Percentiles rank a stretch among this genome's conserved stretches.
Conservation (phyloP, 2,113 vertebrate species). For the Nothobranchius furzeri region DNA sequence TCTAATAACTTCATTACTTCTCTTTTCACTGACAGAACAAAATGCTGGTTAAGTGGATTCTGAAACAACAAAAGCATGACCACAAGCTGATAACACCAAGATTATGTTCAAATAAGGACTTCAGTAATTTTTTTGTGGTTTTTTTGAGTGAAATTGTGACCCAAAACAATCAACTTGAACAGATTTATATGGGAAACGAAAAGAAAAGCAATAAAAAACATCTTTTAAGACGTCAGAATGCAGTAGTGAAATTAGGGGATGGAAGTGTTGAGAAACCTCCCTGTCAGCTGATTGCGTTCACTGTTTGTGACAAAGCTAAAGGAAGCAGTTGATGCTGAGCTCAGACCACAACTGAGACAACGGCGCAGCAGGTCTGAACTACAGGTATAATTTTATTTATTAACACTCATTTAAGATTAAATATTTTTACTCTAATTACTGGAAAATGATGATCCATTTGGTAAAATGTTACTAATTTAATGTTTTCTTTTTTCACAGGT, state of each 20-base stretch:
- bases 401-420: background rate
- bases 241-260: slow-evolving; percentile 65
- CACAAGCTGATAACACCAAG: background rate
- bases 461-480: background rate
- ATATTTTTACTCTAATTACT: background rate
- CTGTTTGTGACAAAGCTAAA: slow-evolving; percentile 1
- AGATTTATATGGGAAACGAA: background rate
- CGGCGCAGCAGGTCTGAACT: slow-evolving; percentile 17
- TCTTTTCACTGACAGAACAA: background rate
- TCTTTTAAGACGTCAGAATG: slow-evolving; percentile 38
- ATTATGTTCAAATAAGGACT: background rate
- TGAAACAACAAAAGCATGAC: background rate
- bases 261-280: slow-evolving; percentile 53
- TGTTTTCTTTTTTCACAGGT: slow-evolving; percentile 27
- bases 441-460: background rate
- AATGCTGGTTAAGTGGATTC: background rate
- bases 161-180: background rate
- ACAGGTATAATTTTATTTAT: slow-evolving; percentile 24
- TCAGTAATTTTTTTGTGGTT: background rate
- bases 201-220: background rate
- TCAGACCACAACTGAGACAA: slow-evolving; percentile 12
- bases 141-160: background rate
- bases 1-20: slow-evolving; percentile 1
- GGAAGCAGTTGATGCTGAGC: slow-evolving; percentile 10
- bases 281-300: slow-evolving; percentile 47